Evolutionary conservation across 2,797 vertebrate genomes (phyloP), one percentile per base, ranked within the genome.

Genomic region (Argentina silus): DNA sequence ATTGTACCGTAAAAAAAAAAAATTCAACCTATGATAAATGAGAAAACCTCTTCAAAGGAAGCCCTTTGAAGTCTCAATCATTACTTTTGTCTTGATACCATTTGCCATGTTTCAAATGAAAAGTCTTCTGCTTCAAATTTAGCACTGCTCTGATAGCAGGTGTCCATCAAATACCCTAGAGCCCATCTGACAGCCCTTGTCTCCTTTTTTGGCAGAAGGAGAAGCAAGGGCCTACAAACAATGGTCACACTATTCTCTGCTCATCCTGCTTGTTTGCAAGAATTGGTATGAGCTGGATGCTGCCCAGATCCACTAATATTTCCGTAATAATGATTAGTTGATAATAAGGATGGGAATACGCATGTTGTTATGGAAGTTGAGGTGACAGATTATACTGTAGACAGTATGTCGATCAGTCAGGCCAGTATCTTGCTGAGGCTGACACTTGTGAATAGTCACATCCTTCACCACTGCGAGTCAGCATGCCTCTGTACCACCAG

Each of bases 111-210:
- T 82, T 90, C 85, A 84, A 83, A 59, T 89, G 87, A 75, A 83
- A 85, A 79, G 82, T 78, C 84, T 82, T 71, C 67, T 42, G 81
- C 70, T 76, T 47, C 64, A 55, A 56, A n/a, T 77, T 90, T 91
- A 91, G 92, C 90, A 88, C 51, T 7, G 65, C 73, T 74, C 11
- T 72, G 77, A 80, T 85, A 85, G 74, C 92, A 93, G 92, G 92
- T 92, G 92, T 84, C 87, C 63, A 72, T 70, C 90, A 87, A 91
- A 90, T 87, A 81, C 87, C 84, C 77, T 74, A 84, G 74, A 90
- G 51, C 51, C 15, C 15, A 53, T 88, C 84, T 90, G 83, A 86
- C 87, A 11, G 80, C 78, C 80, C 70, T 77, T 88, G 81, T 90
- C 77, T 83, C 57, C 73, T 76, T 73, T 66, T 79, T 75, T 87